A percentile compares a stretch with the other conserved stretches of the same genome.
phyloP scores from a whole-genome alignment of 2,113 vertebrate species.

The Anser brachyrhynchus region DNA sequence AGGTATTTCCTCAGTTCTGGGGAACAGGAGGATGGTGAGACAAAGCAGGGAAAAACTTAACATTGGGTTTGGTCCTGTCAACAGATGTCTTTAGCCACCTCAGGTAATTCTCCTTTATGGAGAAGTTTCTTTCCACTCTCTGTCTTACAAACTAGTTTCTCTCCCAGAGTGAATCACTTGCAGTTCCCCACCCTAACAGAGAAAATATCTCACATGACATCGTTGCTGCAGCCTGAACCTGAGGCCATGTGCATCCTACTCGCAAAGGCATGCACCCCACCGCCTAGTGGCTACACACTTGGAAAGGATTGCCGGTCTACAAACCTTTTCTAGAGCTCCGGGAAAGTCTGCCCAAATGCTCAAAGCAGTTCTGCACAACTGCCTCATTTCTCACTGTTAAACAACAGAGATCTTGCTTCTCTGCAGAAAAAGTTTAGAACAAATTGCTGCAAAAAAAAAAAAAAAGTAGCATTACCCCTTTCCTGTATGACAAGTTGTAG shows the following conservation, averaged over 20 bases:
- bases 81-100: not conserved
- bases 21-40: not conserved
- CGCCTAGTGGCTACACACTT: not conserved
- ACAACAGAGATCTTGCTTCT: not conserved
- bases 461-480: not conserved
- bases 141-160: not conserved
- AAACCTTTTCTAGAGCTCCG: not conserved
- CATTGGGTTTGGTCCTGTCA: not conserved
- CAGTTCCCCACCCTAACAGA: not conserved
- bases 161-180: not conserved
- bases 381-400: not conserved
- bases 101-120: not conserved
- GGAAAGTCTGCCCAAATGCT: not conserved
- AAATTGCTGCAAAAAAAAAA: not conserved
- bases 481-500: not conserved
- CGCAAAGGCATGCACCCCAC: not conserved
- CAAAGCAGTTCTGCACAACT: not conserved
- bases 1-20: not conserved
- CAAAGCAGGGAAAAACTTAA: not conserved
- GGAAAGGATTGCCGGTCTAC: not conserved
- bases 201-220: not conserved
- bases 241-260: not conserved
- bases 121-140: not conserved
- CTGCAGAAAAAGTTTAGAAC: not conserved
- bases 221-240: not conserved